phyloP scores from a whole-genome alignment of 35 echinoderm and acorn worm genomes.

The Stichopus chloronotus region DNA sequence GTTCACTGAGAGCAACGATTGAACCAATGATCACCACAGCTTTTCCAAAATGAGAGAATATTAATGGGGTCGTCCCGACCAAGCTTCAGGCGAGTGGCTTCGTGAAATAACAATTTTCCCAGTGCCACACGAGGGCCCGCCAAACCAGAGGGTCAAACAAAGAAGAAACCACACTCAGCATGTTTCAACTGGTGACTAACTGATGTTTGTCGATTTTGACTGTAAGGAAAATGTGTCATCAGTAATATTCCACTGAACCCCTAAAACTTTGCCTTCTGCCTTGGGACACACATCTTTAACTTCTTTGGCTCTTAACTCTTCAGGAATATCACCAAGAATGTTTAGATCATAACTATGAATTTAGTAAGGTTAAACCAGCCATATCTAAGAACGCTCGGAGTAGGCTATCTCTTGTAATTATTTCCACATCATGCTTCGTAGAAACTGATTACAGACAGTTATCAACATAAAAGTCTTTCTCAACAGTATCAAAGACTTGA shows the following conservation, averaged over 20 bases:
- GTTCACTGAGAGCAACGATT: conserved; percentile 40
- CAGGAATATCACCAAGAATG: conserved; percentile 17
- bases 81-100: conserved; percentile 28
- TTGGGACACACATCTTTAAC: conserved; percentile 41
- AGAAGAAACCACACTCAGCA: conserved; percentile 54
- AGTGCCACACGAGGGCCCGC: conserved; percentile 41
- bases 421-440: conserved; percentile 25
- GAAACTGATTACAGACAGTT: conserved; percentile 60
- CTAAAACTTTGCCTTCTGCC: conserved; percentile 21
- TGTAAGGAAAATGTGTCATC: conserved; percentile 43
- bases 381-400: conserved; percentile 21
- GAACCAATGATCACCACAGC: conserved; percentile 58
- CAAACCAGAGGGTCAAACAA: conserved; percentile 70
- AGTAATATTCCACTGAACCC: conserved; percentile 37
- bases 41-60: background rate
- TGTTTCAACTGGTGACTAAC: conserved; percentile 51
- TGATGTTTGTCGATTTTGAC: conserved; percentile 28
- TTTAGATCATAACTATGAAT: conserved; percentile 45
- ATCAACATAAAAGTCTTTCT: conserved; percentile 69
- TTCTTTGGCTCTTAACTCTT: conserved; percentile 31
- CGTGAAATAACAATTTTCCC: conserved; percentile 65
- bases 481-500: conserved; percentile 37
- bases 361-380: conserved; percentile 64
- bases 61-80: conserved; percentile 68
- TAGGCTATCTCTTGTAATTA: conserved; percentile 44